Percentiles rank a stretch among this genome's conserved stretches.
Evolutionary conservation across 2,113 vertebrate genomes (phyloP).

Genomic region (Chaetorhynchus papuensis): DNA sequence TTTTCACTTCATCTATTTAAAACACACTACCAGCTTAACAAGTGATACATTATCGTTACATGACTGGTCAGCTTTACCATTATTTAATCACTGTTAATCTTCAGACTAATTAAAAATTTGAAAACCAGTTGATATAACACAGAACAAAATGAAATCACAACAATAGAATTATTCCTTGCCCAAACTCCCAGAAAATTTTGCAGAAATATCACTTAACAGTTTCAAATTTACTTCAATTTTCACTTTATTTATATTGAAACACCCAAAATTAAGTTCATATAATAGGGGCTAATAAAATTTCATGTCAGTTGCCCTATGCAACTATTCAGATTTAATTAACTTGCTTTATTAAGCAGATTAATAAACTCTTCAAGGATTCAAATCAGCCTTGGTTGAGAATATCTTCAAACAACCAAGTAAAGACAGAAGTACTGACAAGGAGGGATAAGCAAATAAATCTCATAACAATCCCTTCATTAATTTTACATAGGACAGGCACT

Average conservation of each 20-base stretch:
- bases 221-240: background rate
- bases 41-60: background rate
- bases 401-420: background rate
- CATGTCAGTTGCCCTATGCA: background rate
- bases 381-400: background rate
- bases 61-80: background rate
- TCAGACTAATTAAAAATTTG: background rate
- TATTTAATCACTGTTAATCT: background rate
- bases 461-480: background rate
- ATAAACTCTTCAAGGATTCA: background rate
- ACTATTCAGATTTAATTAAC: background rate
- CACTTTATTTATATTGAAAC: background rate
- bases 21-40: background rate
- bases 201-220: background rate
- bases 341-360: background rate
- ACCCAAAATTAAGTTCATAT: background rate
- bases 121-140: background rate
- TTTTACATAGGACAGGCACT: background rate
- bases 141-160: background rate
- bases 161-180: background rate
- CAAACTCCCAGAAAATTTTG: background rate
- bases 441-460: background rate
- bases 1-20: background rate
- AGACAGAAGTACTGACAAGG: background rate
- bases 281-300: background rate